Conservation (phyloP, 2,797 vertebrate species). For the Eleutherodactylus coqui region DNA sequence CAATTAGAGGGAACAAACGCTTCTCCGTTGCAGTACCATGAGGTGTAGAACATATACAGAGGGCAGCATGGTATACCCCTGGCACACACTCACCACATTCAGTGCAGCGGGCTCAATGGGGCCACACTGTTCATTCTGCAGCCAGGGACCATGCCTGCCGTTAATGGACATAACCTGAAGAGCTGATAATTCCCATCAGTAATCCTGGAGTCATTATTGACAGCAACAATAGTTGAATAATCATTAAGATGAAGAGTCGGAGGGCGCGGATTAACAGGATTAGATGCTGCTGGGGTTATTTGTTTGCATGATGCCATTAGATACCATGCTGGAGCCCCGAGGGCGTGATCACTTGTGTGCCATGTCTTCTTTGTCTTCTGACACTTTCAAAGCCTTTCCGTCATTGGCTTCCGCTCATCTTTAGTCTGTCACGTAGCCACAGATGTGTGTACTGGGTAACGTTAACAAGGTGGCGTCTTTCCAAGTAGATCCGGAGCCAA, state of each 20-base stretch:
- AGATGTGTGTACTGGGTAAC: constrained; percentile 20
- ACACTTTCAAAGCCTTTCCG: constrained; percentile 26
- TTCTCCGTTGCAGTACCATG: no score
- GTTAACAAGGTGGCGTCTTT: constrained; percentile 44
- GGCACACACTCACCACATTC: no score
- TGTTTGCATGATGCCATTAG: constrained; percentile 41
- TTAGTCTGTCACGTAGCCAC: constrained; percentile 52
- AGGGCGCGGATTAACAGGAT: constrained; percentile 14
- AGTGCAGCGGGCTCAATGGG: no score
- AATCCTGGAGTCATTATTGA: constrained; percentile 11
- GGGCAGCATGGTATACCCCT: no score
- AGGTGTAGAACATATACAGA: no score
- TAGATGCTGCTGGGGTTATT: constrained; percentile 27
- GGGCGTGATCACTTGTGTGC: constrained; percentile 10
- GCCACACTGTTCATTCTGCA: background rate
- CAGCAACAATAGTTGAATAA: constrained; percentile 14
- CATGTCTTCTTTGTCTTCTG: constrained; percentile 4
- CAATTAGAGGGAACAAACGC: no score
- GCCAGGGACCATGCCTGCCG: no score
- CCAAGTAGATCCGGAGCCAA: constrained; percentile 24
- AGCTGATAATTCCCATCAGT: background rate
- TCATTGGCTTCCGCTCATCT: constrained; percentile 24
- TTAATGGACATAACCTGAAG: background rate
- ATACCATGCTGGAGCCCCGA: background rate
- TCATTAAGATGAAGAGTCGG: constrained; percentile 29